Base-by-base conservation (phyloP, 2,888 invertebrate species). In the Plagodis pulveraria region DNA sequence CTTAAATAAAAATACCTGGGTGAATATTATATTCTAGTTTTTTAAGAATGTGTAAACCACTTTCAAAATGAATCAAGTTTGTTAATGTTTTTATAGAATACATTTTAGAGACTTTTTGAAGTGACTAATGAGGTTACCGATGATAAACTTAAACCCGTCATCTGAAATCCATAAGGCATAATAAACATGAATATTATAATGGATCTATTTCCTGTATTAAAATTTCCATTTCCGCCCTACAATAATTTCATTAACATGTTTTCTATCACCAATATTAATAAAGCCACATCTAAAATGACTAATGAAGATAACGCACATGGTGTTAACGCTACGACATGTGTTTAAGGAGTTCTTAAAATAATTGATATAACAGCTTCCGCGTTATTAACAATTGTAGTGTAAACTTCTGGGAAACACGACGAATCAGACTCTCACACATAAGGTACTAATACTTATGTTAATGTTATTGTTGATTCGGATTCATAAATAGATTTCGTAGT, bases 351-450 rank as follows among this genome's bases (percentile, higher is more conserved):
- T 69, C 69, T 65, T 67, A 62, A 66, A 62, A 68, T 75, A 75
- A 73, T 73, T 70, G 67, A 50, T 63, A 50, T 71, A 68, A 66
- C 63, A 76, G 76, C 79, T 82, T 81, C 83, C 80, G 80, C 72
- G 70, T 72, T 73, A 73, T 40, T 38, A 50, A 67, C 55, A 50
- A 65, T 58, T 58, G 62, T 45, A 32, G 43, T 53, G 50, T 48
- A 66, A 63, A 65, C 42, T 61, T 64, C 56, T 83, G 83, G 76
- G 83, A 81, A 78, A 74, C 67, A 58, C 71, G 68, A 65, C 57
- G 66, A 62, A 50, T 54, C 56, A 45, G 66, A 62, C 70, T 82
- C 80, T 81, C 84, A 80, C 80, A 81, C 56, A 44, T 45, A 49
- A 48, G 49, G 48, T 44, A 52, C 58, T 59, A 56, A 62, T 58